A percentile compares a stretch with the other conserved stretches of the same genome.
These are phyloP conservation scores for Crotalus tigris DNA, from an alignment of 2,113 vertebrate species.

Conservation along the genomic window DNA sequence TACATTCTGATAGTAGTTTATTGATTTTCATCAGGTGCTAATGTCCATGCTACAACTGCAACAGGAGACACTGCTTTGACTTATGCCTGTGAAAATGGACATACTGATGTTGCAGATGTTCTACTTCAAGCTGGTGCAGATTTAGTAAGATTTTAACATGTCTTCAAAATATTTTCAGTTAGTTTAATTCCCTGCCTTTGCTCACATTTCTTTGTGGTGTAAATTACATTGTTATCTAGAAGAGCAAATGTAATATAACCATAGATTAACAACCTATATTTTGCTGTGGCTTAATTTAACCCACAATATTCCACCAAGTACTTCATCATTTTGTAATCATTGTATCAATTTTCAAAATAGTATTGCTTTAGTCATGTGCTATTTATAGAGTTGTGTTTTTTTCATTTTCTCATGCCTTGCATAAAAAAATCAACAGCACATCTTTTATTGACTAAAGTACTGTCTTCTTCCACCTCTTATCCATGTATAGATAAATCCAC, in stretches of 20 bases:
- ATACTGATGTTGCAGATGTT: constrained; percentile 97
- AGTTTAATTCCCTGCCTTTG: background rate
- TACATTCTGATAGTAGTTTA: background rate
- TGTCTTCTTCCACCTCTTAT: background rate
- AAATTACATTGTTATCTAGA: background rate
- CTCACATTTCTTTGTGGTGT: background rate
- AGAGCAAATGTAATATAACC: background rate
- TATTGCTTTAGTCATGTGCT: background rate
- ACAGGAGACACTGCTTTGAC: constrained; percentile 96
- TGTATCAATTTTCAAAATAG: background rate
- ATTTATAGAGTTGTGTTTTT: background rate
- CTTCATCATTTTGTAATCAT: background rate
- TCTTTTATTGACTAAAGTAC: background rate
- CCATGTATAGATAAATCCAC: background rate
- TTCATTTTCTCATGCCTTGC: background rate
- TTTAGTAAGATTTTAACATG: constrained; percentile 78
- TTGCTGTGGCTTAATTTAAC: background rate
- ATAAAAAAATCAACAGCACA: too few relatives aligned
- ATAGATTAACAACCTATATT: background rate
- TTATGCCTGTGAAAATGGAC: constrained; percentile 98
- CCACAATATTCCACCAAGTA: background rate
- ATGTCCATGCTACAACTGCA: constrained; percentile 96
- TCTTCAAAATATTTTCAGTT: background rate
- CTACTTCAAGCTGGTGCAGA: constrained; percentile 95
- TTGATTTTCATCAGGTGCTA: constrained; percentile 77